phyloP scores from a whole-genome alignment of 1,140 invertebrate species.

The Maconellicoccus hirsutus region DNA sequence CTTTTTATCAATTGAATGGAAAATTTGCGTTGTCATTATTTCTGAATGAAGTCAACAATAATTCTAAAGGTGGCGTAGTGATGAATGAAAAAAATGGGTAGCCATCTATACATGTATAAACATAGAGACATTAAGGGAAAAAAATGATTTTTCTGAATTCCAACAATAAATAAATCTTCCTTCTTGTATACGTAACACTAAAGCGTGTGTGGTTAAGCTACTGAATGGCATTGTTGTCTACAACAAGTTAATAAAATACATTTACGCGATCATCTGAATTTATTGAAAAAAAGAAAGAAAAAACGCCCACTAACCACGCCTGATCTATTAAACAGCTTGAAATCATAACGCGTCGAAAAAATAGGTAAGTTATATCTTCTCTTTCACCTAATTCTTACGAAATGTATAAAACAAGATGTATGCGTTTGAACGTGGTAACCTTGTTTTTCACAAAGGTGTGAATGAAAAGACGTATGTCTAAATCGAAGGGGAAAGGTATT shows the following conservation, averaged over 20 bases:
- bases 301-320: slow-evolving; percentile 16
- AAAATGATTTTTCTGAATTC: slow-evolving; percentile 6
- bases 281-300: slow-evolving; percentile 17
- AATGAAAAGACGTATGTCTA: slow-evolving; percentile 6
- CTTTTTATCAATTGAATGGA: not conserved
- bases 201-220: slow-evolving; percentile 13
- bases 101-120: not conserved
- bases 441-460: slow-evolving; percentile 21
- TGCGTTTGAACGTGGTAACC: slow-evolving; percentile 7
- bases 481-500: not conserved
- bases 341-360: slow-evolving; percentile 10
- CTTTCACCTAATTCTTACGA: slow-evolving; percentile 17
- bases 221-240: slow-evolving; percentile 14
- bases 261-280: not conserved
- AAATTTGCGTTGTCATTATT: slow-evolving; percentile 20
- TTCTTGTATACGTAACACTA: not conserved
- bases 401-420: slow-evolving; percentile 22
- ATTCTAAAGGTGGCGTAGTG: not conserved
- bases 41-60: not conserved
- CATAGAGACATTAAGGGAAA: not conserved
- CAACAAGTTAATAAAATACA: slow-evolving; percentile 14
- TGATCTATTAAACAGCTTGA: slow-evolving; percentile 12
- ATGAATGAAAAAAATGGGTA: not conserved
- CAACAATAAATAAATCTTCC: not conserved
- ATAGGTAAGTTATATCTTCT: not conserved